These are phyloP conservation scores for Erinaceus europaeus DNA, from an alignment of 2,113 vertebrate genomes.

Conservation along the genomic window DNA sequence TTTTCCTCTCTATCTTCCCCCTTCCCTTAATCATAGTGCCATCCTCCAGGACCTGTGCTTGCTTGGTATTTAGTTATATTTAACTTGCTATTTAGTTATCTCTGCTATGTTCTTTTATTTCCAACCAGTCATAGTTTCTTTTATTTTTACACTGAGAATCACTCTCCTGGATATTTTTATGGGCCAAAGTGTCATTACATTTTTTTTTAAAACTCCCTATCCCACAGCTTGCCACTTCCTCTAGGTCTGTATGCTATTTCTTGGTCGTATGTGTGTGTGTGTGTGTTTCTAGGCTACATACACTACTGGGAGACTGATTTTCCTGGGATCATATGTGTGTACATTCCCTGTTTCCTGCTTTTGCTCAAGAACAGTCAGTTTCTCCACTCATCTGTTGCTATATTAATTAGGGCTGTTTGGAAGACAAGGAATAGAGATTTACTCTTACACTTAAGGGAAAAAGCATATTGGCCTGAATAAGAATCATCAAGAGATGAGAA, in stretches of 20 bases:
- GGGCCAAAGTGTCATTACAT: background rate
- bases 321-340: background rate
- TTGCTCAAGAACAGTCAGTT: background rate
- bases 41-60: no score
- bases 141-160: background rate
- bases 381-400: background rate
- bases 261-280: no score
- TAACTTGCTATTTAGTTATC: no score
- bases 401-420: background rate
- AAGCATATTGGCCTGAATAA: background rate
- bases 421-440: background rate
- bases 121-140: background rate
- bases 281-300: no score
- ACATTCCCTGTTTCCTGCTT: background rate
- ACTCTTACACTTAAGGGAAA: background rate
- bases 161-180: slow-evolving; percentile 23
- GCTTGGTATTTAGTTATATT: background rate
- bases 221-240: background rate
- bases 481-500: background rate
- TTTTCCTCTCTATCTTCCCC: no score
- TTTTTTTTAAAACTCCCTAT: no score
- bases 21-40: no score
- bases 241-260: background rate
- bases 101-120: background rate
- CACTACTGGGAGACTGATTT: background rate